A percentile compares a stretch with the other conserved stretches of the same genome.
Evolutionary conservation across 2,113 vertebrate species (phyloP).

Genomic region (Lethenteron camtschaticum): DNA sequence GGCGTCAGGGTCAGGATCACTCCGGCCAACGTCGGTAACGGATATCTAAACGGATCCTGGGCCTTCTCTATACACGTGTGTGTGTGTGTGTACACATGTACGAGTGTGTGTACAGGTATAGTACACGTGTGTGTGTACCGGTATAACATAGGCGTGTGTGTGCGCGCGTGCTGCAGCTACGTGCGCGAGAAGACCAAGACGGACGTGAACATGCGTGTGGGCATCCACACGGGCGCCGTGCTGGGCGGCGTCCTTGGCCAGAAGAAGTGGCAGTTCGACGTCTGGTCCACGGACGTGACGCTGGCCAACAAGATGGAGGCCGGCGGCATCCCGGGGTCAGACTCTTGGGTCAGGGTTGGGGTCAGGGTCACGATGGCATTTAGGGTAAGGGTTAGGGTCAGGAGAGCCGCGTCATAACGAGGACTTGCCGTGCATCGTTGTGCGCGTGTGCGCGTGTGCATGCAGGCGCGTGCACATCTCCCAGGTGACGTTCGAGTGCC

Average conservation of each 20-base stretch:
- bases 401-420: too few relatives aligned
- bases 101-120: background rate
- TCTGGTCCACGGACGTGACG: conserved; percentile 82
- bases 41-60: background rate
- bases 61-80: background rate
- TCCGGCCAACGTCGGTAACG: too few relatives aligned
- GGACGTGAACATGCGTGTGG: conserved; percentile 75
- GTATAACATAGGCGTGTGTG: background rate
- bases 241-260: conserved; percentile 73
- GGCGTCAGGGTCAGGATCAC: too few relatives aligned
- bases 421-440: too few relatives aligned
- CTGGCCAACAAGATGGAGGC: conserved; percentile 95
- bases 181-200: conserved; percentile 76
- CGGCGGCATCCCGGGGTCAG: conserved; percentile 66
- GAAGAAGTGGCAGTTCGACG: conserved; percentile 85
- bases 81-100: background rate
- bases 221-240: conserved; percentile 68
- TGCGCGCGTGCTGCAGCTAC: conserved; percentile 24
- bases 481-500: conserved; percentile 62
- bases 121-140: background rate
- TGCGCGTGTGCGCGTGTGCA: background rate
- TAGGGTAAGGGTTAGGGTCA: too few relatives aligned
- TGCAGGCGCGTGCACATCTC: conserved; percentile 76
- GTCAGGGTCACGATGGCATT: too few relatives aligned
- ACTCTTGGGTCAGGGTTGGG: background rate